Percentiles rank a stretch among this genome's conserved stretches.
Conservation (phyloP, 2,888 invertebrate species). For the Alsophila aescularia region DNA sequence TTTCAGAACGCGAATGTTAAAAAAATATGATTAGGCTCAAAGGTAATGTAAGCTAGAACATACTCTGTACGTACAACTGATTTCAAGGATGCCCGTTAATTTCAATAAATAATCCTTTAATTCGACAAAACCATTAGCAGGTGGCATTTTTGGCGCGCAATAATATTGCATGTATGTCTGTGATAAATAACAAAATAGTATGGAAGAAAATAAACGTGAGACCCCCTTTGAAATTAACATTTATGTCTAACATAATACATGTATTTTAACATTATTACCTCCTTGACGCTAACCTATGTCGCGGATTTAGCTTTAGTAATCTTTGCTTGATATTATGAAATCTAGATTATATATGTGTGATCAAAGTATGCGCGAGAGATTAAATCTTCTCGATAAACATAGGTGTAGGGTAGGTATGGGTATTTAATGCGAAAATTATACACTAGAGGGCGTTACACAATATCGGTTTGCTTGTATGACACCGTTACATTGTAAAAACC, state of each 20-base stretch:
- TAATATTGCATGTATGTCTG: constrained; percentile 25
- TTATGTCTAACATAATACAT: constrained; percentile 33
- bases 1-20: not conserved
- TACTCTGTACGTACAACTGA: not conserved
- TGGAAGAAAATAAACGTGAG: constrained; percentile 33
- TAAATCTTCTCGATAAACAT: constrained; percentile 28
- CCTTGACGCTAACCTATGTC: constrained; percentile 36
- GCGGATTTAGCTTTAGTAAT: constrained; percentile 33
- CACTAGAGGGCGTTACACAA: constrained; percentile 22
- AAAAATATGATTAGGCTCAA: no score
- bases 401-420: constrained; percentile 22
- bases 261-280: constrained; percentile 36
- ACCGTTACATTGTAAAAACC: no score
- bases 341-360: constrained; percentile 26
- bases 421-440: constrained; percentile 17
- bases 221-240: constrained; percentile 38
- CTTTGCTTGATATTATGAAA: constrained; percentile 39
- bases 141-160: constrained; percentile 2
- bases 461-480: constrained; percentile 13
- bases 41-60: no score
- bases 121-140: no score
- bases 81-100: not conserved
- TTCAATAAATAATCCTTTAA: not conserved
- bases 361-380: constrained; percentile 25
- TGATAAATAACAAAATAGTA: constrained; percentile 22